Conservation (phyloP, 2,797 vertebrate species). For the Limnodromus scolopaceus region DNA sequence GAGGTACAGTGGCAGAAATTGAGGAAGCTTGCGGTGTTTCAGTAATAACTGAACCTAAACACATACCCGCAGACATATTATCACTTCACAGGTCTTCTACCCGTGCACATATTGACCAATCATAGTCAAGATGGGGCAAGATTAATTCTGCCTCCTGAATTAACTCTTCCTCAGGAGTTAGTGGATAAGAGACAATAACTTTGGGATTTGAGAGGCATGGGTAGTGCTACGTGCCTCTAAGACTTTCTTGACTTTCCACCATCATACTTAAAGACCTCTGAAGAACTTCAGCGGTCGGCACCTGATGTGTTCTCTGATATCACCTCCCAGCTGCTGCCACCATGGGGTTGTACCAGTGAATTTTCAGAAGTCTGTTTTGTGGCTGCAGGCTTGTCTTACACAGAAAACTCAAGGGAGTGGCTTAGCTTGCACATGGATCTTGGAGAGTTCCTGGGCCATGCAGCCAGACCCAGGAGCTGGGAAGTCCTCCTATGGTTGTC, state of each 20-base stretch:
- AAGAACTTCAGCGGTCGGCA: neutral
- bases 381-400: neutral
- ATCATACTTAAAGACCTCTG: neutral
- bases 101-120: neutral
- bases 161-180: neutral
- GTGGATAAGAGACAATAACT: neutral
- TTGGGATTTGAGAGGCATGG: neutral
- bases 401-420: neutral
- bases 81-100: neutral
- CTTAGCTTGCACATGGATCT: neutral
- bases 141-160: neutral
- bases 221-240: neutral
- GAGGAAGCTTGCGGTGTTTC: neutral
- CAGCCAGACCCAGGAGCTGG: neutral
- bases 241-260: neutral
- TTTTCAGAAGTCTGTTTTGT: neutral
- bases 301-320: neutral
- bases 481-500: neutral
- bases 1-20: neutral
- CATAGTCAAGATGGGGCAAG: neutral
- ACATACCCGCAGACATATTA: neutral
- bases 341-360: neutral
- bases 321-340: neutral
- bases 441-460: neutral
- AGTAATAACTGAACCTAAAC: neutral